These are phyloP conservation scores for Melangyna quadrimaculata DNA, from an alignment of 2,888 invertebrate genomes.

Conservation along the genomic window DNA sequence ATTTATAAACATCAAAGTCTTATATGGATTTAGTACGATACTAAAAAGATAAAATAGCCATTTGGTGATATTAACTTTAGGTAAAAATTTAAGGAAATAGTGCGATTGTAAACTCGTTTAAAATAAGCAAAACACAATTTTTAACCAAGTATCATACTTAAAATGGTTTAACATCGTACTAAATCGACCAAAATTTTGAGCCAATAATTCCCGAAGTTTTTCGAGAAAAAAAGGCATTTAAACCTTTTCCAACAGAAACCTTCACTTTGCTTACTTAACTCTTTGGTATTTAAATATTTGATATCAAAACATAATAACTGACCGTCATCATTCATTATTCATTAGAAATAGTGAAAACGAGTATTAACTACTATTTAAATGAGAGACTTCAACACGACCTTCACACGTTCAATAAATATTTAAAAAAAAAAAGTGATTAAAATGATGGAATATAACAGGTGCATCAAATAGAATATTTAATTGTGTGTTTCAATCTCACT, in stretches of 20 bases:
- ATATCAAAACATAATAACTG: not conserved
- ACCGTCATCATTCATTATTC: not conserved
- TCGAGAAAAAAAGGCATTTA: no score
- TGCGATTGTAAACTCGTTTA: no score
- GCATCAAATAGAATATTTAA: constrained; percentile 11
- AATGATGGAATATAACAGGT: constrained; percentile 19
- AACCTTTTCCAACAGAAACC: not conserved
- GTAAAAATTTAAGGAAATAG: no score
- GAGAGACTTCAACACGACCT: not conserved
- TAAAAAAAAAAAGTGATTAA: not conserved
- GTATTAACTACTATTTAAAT: not conserved
- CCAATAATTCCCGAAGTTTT: no score
- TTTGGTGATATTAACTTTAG: no score
- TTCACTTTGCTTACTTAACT: not conserved
- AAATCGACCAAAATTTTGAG: no score
- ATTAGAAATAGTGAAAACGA: not conserved
- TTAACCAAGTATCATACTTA: no score
- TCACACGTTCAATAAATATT: constrained; percentile 1
- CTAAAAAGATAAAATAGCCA: no score
- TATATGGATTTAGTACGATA: no score
- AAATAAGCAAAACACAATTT: no score
- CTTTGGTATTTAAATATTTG: not conserved
- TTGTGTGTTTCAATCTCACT: not conserved
- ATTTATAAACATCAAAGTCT: no score
- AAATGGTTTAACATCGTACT: no score